These are phyloP conservation scores for Akabosia matsudoensis DNA, from an alignment of 1,140 invertebrate genomes.

Conservation along the genomic window DNA sequence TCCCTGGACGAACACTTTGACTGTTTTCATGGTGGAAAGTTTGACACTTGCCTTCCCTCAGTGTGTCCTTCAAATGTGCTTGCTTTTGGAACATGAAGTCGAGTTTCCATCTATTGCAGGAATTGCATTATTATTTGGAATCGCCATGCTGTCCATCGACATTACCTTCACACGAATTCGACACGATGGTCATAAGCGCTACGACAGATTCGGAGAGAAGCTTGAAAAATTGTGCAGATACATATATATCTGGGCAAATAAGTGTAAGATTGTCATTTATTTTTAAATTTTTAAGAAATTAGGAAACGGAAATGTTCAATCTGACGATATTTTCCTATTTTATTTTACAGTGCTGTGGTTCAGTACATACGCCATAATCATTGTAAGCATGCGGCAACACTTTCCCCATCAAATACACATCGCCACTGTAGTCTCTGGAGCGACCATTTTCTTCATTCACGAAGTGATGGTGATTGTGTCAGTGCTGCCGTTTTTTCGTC, in stretches of 20 bases:
- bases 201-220: conserved; percentile 39
- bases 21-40: conserved; percentile 39
- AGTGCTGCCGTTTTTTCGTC: not conserved
- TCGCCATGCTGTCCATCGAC: conserved; percentile 11
- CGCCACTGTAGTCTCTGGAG: not conserved
- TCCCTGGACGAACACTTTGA: conserved; percentile 34
- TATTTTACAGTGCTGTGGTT: conserved; percentile 7
- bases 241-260: conserved; percentile 32
- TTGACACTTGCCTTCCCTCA: conserved; percentile 38
- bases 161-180: conserved; percentile 41
- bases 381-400: not conserved
- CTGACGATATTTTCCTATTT: not conserved
- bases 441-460: conserved; percentile 3
- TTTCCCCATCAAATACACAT: not conserved
- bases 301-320: too few species aligned
- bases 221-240: conserved; percentile 33
- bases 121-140: conserved; percentile 27
- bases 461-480: conserved; percentile 1
- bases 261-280: too few species aligned
- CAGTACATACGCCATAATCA: not conserved
- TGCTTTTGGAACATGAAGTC: conserved; percentile 36
- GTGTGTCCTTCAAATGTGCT: conserved; percentile 34
- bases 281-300: too few species aligned
- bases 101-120: conserved; percentile 36
- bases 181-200: conserved; percentile 29